Conservation (phyloP, 1,140 invertebrate species). For the Apis dorsata region DNA sequence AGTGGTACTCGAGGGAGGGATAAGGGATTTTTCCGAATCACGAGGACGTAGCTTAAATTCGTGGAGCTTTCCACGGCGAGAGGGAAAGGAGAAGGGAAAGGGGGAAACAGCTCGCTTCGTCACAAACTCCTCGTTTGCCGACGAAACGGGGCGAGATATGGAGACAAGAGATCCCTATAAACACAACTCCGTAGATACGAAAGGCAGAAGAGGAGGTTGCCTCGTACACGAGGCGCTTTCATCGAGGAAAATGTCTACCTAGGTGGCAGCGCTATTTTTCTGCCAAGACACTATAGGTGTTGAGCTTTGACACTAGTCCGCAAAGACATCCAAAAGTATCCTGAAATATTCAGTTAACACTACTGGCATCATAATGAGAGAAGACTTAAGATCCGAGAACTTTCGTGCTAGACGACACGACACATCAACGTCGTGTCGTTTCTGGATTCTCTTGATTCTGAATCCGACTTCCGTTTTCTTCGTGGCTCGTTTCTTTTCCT, state of each 20-base stretch:
- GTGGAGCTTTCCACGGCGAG: conserved; percentile 5
- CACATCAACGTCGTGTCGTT: conserved; percentile 24
- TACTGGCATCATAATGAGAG: conserved; percentile 60
- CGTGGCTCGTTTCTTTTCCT: too few relatives aligned
- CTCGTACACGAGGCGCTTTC: conserved; percentile 8
- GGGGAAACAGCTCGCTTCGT: conserved; percentile 6
- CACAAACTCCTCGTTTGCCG: conserved; percentile 43
- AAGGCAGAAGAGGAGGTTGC: conserved; percentile 6
- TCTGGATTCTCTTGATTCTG: conserved; percentile 16
- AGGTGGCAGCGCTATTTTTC: background rate
- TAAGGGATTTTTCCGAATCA: conserved; percentile 40
- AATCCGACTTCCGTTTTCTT: background rate
- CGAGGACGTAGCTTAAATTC: conserved; percentile 32
- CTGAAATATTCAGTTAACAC: conserved; percentile 68
- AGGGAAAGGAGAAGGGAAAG: background rate
- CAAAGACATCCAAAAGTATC: conserved; percentile 58
- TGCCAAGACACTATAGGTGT: too few relatives aligned
- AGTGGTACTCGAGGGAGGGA: conserved; percentile 25
- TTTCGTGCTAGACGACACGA: conserved; percentile 37
- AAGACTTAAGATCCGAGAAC: conserved; percentile 56
- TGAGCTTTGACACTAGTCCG: conserved; percentile 44
- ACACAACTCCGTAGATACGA: conserved; percentile 16
- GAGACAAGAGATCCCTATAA: conserved; percentile 44
- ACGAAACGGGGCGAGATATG: conserved; percentile 40
- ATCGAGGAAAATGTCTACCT: background rate